Base-by-base conservation (phyloP, 2,797 vertebrate species). In the Sorex maritimensis region DNA sequence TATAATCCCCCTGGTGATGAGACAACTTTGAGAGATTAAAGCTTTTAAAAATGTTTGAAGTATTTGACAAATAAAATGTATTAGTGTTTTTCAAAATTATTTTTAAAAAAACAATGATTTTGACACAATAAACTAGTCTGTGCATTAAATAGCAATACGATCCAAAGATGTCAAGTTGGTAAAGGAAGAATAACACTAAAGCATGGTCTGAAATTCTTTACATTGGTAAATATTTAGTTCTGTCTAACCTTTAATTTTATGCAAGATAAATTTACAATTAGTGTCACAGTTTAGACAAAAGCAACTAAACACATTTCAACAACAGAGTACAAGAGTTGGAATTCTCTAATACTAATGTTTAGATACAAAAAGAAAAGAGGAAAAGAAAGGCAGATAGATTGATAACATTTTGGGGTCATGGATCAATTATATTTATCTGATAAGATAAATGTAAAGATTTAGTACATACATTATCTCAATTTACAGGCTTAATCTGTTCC, bases 351-450 rank as follows among this genome's bases (percentile, higher is more conserved):
- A 81, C 52, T 83, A 80, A 82, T 9, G 12, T 55, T 2, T n/a
- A 77, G 38, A 86, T 4, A 63, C 6, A 72, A 90, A 72, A 82
- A 38, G 81, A 68, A 46, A 85, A 90, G 95, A 30, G 34, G 69
- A 85, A 38, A 41, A 82, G 63, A 15, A 88, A 72, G 71, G 73
- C 71, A 94, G 88, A 92, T 88, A 86, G 82, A 90, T 34, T 85
- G 71, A 41, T 49, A 68, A 26, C 34, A 79, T 67, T 77, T 21
- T 90, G 86, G 93, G 88, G 61, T 85, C 81, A 91, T 67, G 38
- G 46, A 94, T 94, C 52, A 87, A 78, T 96, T 95, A 91, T 75
- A 71, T 80, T 69, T 87, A 81, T 65, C 84, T 84, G 41, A 94
- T 93, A 67, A 92, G 94, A 69, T 21, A 93, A 88, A 82, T 65